Percentiles rank a stretch among this genome's conserved stretches.
Evolutionary conservation across 2,888 invertebrate species (phyloP).

Genomic region (Drosophila setosimentum): DNA sequence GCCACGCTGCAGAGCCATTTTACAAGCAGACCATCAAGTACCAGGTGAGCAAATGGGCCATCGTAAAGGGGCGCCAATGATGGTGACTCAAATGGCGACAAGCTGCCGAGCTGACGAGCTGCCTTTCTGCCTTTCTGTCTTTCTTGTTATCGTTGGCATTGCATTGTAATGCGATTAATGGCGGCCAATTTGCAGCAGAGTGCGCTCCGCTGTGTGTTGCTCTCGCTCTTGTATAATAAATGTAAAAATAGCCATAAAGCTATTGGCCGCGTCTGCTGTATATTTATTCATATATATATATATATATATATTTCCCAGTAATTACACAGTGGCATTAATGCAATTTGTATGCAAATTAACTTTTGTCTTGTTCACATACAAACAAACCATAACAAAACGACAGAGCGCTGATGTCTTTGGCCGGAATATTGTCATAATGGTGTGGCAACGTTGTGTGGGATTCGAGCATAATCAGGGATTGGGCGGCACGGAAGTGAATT

Average conservation of each 20-base stretch:
- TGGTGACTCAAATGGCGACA: conserved; percentile 27
- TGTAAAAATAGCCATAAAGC: conserved; percentile 10
- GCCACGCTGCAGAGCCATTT: conserved; percentile 93
- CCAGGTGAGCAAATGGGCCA: conserved; percentile 85
- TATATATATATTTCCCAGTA: conserved; percentile 42
- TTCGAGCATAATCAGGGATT: conserved; percentile 93
- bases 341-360: conserved; percentile 66
- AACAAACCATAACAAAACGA: conserved; percentile 4
- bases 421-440: conserved; percentile 94
- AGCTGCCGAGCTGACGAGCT: conserved; percentile 11
- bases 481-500: conserved; percentile 94
- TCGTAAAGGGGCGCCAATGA: conserved; percentile 14
- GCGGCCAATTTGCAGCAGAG: conserved; percentile 40
- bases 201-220: neutral
- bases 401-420: conserved; percentile 91
- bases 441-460: conserved; percentile 96
- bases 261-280: conserved; percentile 8
- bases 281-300: conserved; percentile 55
- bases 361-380: conserved; percentile 16
- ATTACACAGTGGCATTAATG: conserved; percentile 46
- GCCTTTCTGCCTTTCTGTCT: conserved; percentile 20
- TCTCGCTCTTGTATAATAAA: conserved; percentile 1
- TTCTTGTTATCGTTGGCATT: conserved; percentile 13
- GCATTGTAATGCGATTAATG: conserved; percentile 70
- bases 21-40: conserved; percentile 96